Base-by-base conservation (phyloP, 2,113 vertebrate species). In the Xiphorhynchus elegans region DNA sequence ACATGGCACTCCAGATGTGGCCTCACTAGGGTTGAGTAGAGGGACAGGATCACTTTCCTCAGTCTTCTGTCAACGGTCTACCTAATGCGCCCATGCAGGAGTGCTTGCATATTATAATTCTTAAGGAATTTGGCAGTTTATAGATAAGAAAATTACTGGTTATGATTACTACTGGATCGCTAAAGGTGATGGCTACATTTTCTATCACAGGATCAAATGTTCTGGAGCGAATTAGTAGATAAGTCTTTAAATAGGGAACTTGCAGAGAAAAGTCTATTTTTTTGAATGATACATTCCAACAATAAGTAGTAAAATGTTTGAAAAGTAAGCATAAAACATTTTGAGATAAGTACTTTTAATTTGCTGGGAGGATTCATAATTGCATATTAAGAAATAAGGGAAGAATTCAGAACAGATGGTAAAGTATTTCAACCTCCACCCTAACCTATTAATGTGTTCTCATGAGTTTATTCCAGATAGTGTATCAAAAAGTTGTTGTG, bases 51-150 rank as follows among this genome's bases (percentile, higher is more conserved):
- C 44, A 52, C 11, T 21, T 68, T 20, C 7, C 4, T 33, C 13
- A 33, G 3, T 53, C 2, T n/a, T n/a, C 35, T 58, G 60, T 15
- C 1, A 2, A 24, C 1, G 5, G 5, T 67, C 33, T 40, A 24
- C 29, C 25, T 14, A 42, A 35, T 58, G 25, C 13, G 42, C 10
- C 18, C 37, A 10, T 23, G 24, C 49, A 83, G 35, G 72, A 23
- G 20, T 73, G 39, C 44, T 70, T 83, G 18, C 23, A 46, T 13
- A 11, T 11, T 8, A 1, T 49, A 76, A 47, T 70, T 91, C 55
- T 90, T 95, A 16, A 68, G n/a, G 84, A 73, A 18, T 81, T 52
- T 63, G 35, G 21, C 15, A 58, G 46, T 29, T 80, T 72, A 47
- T 63, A 72, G 23, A 58, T 53, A 84, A 87, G 50, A 56, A 93